Evolutionary conservation across 2,888 invertebrate species (phyloP).

Genomic region (Drosophila birchii): DNA sequence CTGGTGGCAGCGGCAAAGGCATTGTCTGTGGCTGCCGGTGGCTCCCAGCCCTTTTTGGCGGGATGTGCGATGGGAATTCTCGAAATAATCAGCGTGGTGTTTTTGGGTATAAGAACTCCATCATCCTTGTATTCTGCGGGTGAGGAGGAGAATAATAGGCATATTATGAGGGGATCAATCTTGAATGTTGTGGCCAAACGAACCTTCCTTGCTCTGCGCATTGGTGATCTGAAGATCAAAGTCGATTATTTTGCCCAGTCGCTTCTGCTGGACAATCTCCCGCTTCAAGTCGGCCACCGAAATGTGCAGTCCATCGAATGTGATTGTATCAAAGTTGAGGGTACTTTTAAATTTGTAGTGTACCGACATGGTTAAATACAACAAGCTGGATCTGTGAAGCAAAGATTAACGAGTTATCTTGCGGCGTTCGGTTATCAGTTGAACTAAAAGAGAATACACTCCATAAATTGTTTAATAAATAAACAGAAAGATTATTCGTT

Average conservation of each 20-base stretch:
- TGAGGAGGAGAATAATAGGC: no score
- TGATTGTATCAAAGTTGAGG: slow-evolving; percentile 97
- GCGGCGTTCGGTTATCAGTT: slow-evolving; percentile 4
- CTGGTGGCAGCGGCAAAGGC: slow-evolving; percentile 46
- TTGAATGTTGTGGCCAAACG: neutral
- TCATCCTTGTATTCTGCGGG: slow-evolving; percentile 95
- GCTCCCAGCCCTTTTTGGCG: slow-evolving; percentile 91
- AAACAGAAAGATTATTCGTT: slow-evolving; percentile 9
- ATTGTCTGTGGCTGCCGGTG: slow-evolving; percentile 82
- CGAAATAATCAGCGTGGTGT: slow-evolving; percentile 97
- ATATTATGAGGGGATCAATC: neutral
- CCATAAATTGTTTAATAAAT: slow-evolving; percentile 22
- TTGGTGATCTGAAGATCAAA: slow-evolving; percentile 98
- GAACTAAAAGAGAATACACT: neutral
- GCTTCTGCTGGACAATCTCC: slow-evolving; percentile 97
- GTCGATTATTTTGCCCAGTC: slow-evolving; percentile 96
- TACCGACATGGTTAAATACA: slow-evolving; percentile 90
- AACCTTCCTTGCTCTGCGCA: slow-evolving; percentile 98
- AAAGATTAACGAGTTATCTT: slow-evolving; percentile 17
- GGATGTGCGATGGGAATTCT: slow-evolving; percentile 94
- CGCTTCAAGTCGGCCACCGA: slow-evolving; percentile 97
- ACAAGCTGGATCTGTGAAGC: slow-evolving; percentile 3
- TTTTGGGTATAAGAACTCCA: slow-evolving; percentile 96
- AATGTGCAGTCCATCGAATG: slow-evolving; percentile 98
- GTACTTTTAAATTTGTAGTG: slow-evolving; percentile 99